These are phyloP conservation scores for Anabas testudineus DNA, from an alignment of 2,797 vertebrate species.

Conservation along the genomic window DNA sequence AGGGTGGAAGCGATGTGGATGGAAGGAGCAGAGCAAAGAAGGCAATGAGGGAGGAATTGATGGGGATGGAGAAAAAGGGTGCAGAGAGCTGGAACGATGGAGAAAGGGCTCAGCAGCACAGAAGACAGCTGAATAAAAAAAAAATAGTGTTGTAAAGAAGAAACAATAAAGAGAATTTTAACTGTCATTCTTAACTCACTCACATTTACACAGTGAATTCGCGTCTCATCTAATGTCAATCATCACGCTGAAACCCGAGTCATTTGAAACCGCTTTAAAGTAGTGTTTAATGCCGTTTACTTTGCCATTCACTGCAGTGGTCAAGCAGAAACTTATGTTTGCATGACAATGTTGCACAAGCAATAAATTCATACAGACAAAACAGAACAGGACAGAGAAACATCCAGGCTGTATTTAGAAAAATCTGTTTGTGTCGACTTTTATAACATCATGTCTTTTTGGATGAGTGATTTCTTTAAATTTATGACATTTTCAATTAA, in stretches of 20 bases:
- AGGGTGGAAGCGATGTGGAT: constrained; percentile 38
- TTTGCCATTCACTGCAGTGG: neutral
- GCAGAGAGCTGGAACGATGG: constrained; percentile 19
- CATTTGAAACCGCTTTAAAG: neutral
- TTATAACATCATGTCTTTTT: neutral
- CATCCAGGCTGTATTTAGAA: neutral
- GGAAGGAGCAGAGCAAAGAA: constrained; percentile 25
- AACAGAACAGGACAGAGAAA: neutral
- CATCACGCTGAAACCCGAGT: constrained; percentile 21
- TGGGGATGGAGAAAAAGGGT: constrained; percentile 30
- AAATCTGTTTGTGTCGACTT: neutral
- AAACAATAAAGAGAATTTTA: constrained; percentile 45
- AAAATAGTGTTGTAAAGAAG: constrained; percentile 1
- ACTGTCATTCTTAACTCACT: constrained; percentile 9
- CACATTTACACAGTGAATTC: constrained; percentile 28
- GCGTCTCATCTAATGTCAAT: constrained; percentile 7
- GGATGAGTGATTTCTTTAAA: neutral
- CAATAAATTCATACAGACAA: neutral
- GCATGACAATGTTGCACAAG: neutral
- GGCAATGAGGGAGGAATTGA: constrained; percentile 35
- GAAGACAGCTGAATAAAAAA: constrained; percentile 4
- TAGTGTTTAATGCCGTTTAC: neutral
- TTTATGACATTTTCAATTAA: neutral
- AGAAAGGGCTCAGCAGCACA: constrained; percentile 13
- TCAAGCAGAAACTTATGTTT: constrained; percentile 1